Conservation (phyloP, 2,797 vertebrate genomes). For the Vireo griseus region DNA sequence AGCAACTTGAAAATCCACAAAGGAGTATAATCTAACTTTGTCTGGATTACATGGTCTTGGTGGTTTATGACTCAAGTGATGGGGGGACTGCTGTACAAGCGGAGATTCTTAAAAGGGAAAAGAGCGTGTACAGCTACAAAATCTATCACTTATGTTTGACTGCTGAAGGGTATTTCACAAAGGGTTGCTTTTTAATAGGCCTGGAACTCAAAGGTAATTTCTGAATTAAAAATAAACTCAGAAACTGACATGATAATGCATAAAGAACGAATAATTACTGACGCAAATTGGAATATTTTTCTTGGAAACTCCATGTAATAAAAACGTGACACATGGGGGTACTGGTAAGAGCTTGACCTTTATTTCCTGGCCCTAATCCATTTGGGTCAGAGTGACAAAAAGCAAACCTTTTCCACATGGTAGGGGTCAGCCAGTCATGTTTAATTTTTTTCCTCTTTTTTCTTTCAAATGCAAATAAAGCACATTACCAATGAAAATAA, state of each 20-base stretch:
- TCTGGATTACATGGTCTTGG: background rate
- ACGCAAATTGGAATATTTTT: slow-evolving; percentile 48
- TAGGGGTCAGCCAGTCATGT: slow-evolving; percentile 3
- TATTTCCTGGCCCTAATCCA: slow-evolving; percentile 63
- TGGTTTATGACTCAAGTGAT: background rate
- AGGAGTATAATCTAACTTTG: background rate
- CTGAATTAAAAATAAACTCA: slow-evolving; percentile 20
- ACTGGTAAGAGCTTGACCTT: slow-evolving; percentile 52
- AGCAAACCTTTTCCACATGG: slow-evolving; percentile 33
- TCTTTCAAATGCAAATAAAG: slow-evolving; percentile 64
- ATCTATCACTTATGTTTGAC: background rate
- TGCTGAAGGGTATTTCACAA: background rate
- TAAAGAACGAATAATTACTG: slow-evolving; percentile 11
- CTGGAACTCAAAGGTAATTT: slow-evolving; percentile 23
- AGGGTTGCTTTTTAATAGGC: background rate
- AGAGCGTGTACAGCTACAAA: slow-evolving; percentile 6
- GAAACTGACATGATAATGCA: slow-evolving; percentile 35
- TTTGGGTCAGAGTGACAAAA: slow-evolving; percentile 52
- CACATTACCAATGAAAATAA: slow-evolving; percentile 55
- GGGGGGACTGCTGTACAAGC: slow-evolving; percentile 30
- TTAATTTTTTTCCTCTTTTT: slow-evolving; percentile 38
- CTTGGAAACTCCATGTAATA: slow-evolving; percentile 38
- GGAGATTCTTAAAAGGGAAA: slow-evolving; percentile 17
- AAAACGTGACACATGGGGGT: slow-evolving; percentile 30
- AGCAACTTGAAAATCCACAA: slow-evolving; percentile 19